A percentile compares a stretch with the other conserved stretches of the same genome.
Conservation (phyloP, 2,888 invertebrate genomes). For the Hirudinaria manillensis region DNA sequence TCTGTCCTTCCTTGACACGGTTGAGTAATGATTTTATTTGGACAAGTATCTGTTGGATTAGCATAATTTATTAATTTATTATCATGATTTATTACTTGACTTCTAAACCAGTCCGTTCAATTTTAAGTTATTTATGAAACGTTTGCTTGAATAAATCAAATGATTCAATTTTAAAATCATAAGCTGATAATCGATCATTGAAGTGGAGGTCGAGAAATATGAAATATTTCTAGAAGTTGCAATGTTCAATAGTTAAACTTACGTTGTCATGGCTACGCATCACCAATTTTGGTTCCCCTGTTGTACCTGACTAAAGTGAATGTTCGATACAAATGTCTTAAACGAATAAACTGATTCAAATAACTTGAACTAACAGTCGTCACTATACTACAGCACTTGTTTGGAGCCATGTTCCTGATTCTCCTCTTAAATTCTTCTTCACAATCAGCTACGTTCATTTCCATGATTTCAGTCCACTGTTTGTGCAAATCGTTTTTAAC, state of each 20-base stretch:
- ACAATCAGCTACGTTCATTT: constrained; percentile 3
- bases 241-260: not conserved
- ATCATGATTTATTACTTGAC: too few species aligned
- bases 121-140: too few species aligned
- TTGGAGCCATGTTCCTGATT: constrained; percentile 43
- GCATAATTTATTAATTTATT: too few species aligned
- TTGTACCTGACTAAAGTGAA: constrained; percentile 26
- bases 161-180: too few species aligned
- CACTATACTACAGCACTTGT: constrained; percentile 51
- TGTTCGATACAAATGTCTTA: not conserved
- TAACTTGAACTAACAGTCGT: constrained; percentile 45
- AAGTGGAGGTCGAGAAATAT: too few species aligned
- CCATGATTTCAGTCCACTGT: constrained; percentile 22
- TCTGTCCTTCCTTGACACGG: not conserved
- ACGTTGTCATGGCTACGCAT: constrained; percentile 26
- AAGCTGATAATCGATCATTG: too few species aligned
- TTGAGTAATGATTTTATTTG: too few species aligned
- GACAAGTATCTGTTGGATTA: too few species aligned
- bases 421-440: constrained; percentile 42
- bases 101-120: too few species aligned
- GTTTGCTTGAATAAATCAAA: too few species aligned
- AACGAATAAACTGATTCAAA: not conserved
- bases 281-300: constrained; percentile 21
- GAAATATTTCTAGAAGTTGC: too few species aligned
- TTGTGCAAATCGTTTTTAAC: not conserved